Conservation (phyloP, 92 coral and sea anemone genomes). For the Scolanthus callimorphus region DNA sequence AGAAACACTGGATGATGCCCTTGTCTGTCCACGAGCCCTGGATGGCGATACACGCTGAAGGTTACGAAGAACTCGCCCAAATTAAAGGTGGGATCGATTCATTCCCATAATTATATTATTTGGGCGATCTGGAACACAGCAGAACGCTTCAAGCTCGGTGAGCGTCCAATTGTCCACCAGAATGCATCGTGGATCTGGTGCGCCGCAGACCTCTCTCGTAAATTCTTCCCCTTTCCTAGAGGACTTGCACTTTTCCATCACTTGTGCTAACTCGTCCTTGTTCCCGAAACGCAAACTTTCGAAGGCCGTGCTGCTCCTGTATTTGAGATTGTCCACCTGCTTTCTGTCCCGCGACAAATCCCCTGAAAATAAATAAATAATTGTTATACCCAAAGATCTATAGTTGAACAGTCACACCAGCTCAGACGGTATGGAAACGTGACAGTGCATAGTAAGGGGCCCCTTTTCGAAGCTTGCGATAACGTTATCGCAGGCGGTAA, state of each 20-base stretch:
- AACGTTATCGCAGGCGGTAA: no score
- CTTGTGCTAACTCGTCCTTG: constrained; percentile 17
- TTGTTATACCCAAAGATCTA: not conserved
- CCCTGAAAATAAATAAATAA: constrained; percentile 1
- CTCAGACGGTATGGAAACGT: no score
- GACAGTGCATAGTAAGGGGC: no score
- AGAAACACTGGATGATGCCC: constrained; percentile 3
- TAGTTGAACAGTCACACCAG: no score
- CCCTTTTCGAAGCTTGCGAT: no score
- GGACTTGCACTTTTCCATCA: constrained; percentile 21
- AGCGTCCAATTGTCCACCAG: constrained; percentile 14
- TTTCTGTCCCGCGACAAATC: constrained; percentile 6
- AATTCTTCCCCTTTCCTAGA: constrained; percentile 19
- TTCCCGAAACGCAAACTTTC: no score
- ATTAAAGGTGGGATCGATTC: constrained; percentile 33
- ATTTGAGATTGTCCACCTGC: constrained; percentile 5
- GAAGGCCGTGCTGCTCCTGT: constrained; percentile 1
- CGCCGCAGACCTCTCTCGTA: constrained; percentile 8
- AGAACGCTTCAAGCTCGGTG: constrained; percentile 11
- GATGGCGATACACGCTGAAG: constrained; percentile 11
- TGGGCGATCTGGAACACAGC: constrained; percentile 14
- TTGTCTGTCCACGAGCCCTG: not conserved
- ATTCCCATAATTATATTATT: constrained; percentile 11
- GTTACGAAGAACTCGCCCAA: constrained; percentile 23
- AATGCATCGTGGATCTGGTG: constrained; percentile 22